Evolutionary conservation across 2,888 invertebrate genomes (phyloP).

Genomic region (Platycnemis pennipes): DNA sequence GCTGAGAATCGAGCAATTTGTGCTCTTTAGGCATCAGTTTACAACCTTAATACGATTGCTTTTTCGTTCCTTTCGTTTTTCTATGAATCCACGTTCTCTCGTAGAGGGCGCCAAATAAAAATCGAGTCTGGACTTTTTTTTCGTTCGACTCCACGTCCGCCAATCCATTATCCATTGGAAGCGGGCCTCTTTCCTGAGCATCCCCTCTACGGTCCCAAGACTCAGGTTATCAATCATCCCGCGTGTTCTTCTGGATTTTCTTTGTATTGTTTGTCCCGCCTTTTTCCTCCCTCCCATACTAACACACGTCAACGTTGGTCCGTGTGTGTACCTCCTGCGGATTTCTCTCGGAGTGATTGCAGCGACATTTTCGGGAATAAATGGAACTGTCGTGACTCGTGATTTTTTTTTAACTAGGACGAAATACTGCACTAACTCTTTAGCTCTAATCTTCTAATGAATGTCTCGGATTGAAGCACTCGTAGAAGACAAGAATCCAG

Average conservation of each 20-base stretch:
- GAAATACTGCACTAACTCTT: no score
- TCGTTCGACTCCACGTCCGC: neutral
- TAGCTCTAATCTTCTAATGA: no score
- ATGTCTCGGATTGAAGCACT: no score
- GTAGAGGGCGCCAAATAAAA: neutral
- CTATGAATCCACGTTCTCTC: neutral
- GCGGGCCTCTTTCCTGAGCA: neutral
- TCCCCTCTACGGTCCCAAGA: neutral
- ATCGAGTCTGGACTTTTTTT: neutral
- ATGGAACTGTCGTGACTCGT: no score
- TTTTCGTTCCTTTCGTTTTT: neutral
- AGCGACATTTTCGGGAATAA: no score
- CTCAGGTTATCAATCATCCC: conserved; percentile 10
- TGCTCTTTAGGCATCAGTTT: no score
- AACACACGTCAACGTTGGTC: neutral
- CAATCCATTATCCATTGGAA: neutral
- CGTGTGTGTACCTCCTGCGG: neutral
- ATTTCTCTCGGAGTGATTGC: neutral
- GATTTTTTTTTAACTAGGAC: no score
- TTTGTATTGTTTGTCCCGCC: neutral
- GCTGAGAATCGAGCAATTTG: no score
- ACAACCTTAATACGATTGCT: no score
- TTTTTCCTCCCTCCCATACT: neutral
- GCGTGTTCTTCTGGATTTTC: neutral
- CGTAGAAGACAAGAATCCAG: no score